Evolutionary conservation across 2,888 invertebrate species (phyloP).

Genomic region (Sphecodes monilicornis): DNA sequence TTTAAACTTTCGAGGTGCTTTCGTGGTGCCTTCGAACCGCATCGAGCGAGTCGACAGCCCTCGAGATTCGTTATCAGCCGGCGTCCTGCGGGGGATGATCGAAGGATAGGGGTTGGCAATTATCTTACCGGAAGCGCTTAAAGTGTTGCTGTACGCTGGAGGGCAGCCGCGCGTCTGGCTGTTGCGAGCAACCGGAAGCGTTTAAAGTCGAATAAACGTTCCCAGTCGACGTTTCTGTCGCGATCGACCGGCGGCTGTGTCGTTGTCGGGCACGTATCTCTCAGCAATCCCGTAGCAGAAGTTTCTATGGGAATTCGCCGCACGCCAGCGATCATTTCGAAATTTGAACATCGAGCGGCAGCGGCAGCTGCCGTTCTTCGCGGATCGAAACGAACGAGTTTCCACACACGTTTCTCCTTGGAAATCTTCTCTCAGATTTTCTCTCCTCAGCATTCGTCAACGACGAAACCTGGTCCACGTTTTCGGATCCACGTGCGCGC

Average conservation of each 20-base stretch:
- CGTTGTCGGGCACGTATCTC: neutral
- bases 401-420: neutral
- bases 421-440: neutral
- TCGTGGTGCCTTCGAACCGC: neutral
- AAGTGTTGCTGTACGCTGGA: slow-evolving; percentile 6
- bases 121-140: slow-evolving; percentile 18
- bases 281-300: neutral
- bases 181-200: slow-evolving; percentile 43
- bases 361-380: neutral
- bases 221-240: slow-evolving; percentile 14
- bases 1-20: neutral
- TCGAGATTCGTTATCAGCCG: slow-evolving; percentile 5
- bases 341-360: neutral
- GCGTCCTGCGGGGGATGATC: slow-evolving; percentile 5
- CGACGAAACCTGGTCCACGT: neutral
- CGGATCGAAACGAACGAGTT: neutral
- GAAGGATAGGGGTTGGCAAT: slow-evolving; percentile 16
- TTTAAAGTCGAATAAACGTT: slow-evolving; percentile 47
- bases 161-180: neutral
- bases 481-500: neutral
- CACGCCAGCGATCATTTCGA: neutral
- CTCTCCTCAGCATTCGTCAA: neutral
- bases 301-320: neutral
- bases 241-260: slow-evolving; percentile 29
- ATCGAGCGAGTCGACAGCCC: slow-evolving; percentile 1